Base-by-base conservation (phyloP, 2,888 invertebrate species). In the Xanthostigma xanthostigma region DNA sequence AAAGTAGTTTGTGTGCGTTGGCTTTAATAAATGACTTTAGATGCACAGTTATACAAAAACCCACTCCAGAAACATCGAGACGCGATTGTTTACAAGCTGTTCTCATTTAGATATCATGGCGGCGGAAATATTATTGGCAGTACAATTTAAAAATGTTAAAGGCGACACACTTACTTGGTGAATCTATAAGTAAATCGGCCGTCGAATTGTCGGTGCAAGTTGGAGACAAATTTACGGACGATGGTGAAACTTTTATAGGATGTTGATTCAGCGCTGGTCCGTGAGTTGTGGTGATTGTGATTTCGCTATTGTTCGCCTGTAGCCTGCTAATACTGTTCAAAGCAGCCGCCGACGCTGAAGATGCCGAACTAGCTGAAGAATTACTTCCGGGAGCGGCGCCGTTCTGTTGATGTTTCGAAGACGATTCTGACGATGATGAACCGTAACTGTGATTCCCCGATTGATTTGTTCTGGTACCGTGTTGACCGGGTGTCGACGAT, bases 271-370 rank as follows among this genome's bases (percentile, higher is more conserved):
- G 46, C 41, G 46, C 44, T 43, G 75, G 74, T 48, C 77, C 78
- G 59, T 81, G 78, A 39, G 84, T 82, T 57, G 87, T 85, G 52
- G 85, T 85, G 60, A 88, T 86, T 50, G 85, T 86, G 55, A 88
- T 77, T 70, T 89, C 88, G 36, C 86, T 85, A 62, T 88, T 88
- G 56, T 79, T 80, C 53, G 84, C 75, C 53, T 82, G 78, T 57
- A 85, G 74, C 73, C 85, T 78, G 67, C 76, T 81, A 63, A 79
- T 78, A 67, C 74, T 77, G 63, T 76, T 81, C 63, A 82, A 71
- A 54, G 79, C 76, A 49, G 73, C 68, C 39, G 71, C 71, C 13
- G 75, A 75, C 45, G 71, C 69, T 49, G 75, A 76, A 35, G 68
- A 66, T 17, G 70, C 67, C 45, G 67, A 54, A 40, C 44, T 56